Percentiles rank a stretch among this genome's conserved stretches.
Evolutionary conservation across 1,140 invertebrate species (phyloP).

Genomic region (Heterodera schachtii): DNA sequence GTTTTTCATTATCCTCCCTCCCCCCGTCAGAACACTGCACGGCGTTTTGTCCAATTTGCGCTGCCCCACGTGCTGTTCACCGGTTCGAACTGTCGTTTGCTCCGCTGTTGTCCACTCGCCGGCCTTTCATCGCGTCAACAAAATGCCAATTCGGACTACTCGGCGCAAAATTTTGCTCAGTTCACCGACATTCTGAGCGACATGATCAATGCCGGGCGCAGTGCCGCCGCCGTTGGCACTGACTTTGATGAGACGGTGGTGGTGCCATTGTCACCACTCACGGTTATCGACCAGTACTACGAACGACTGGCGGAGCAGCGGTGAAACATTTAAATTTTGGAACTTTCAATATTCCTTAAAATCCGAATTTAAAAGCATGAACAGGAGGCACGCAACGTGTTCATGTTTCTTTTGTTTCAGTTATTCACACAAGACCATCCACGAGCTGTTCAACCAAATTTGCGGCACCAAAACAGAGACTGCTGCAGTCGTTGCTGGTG

Average conservation of each 20-base stretch:
- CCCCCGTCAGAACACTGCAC: constrained; percentile 24
- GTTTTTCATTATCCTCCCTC: too few relatives aligned
- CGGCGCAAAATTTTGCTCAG: constrained; percentile 24
- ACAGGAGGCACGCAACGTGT: background rate
- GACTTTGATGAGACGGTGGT: too few relatives aligned
- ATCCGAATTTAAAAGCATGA: too few relatives aligned
- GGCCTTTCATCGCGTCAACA: constrained; percentile 22
- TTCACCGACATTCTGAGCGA: constrained; percentile 38
- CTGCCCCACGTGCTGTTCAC: constrained; percentile 37
- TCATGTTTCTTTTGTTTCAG: background rate
- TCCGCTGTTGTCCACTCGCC: constrained; percentile 35
- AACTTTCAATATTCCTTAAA: background rate
- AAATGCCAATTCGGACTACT: constrained; percentile 29
- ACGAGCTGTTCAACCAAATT: constrained; percentile 37
- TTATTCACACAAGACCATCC: constrained; percentile 37
- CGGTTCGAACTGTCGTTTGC: constrained; percentile 22
- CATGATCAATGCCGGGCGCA: constrained; percentile 15
- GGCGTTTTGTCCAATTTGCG: constrained; percentile 40
- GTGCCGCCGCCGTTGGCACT: background rate
- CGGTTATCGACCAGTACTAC: constrained; percentile 37
- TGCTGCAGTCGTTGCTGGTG: background rate
- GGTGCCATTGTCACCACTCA: background rate
- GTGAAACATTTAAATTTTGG: too few relatives aligned
- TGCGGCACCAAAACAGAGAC: constrained; percentile 7
- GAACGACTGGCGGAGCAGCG: constrained; percentile 23